Base-by-base conservation (phyloP, 1,140 invertebrate genomes). In the Polypedilum vanderplanki region DNA sequence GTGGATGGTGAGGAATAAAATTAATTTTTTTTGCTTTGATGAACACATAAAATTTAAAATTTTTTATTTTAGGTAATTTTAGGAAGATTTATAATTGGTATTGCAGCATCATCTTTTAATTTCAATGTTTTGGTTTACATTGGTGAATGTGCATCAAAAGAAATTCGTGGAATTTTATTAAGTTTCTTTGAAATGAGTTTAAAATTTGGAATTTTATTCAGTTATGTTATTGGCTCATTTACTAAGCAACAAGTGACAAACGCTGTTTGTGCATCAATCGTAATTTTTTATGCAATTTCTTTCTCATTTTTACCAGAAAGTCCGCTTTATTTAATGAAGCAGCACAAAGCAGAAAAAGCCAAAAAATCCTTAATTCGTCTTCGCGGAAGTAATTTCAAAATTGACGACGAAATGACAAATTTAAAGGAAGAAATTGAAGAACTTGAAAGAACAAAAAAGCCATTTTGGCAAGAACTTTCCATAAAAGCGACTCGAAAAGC, bases 241-340 rank as follows among this genome's bases (percentile, higher is more conserved):
- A 64, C 77, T 81, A 10, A 78, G 75, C 46, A 77, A 78, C 83
- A 5, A 78, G 79, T 73, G 86, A 88, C 80, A 82, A 89, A 90
- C 0, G 79, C 88, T 0, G 78, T 88, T 65, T 89, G 88, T 22
- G 85, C 85, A 0, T 75, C 86, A 0, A 77, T 90, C 4, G 87
- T 90, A 0, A 20, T 90, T 0, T 76, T 91, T 5, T 88, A 89
- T 76, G 83, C 85, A 7, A 75, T 81, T 0, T 77, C 85, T 0
- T 88, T 91, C 81, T 78, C 87, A 10, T 87, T 89, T 73, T 87
- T 91, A 83, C 91, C 91, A 0, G 91, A 93, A 81, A 88, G 89
- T 0, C 91, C 87, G 0, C 79, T 81, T 0, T 83, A 85, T 80
- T 82, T 67, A 0, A 67, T 86, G 77, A 78, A 87, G 64, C 87